These are phyloP conservation scores for Machimus atricapillus DNA, from an alignment of 2,888 invertebrate species.

Conservation along the genomic window DNA sequence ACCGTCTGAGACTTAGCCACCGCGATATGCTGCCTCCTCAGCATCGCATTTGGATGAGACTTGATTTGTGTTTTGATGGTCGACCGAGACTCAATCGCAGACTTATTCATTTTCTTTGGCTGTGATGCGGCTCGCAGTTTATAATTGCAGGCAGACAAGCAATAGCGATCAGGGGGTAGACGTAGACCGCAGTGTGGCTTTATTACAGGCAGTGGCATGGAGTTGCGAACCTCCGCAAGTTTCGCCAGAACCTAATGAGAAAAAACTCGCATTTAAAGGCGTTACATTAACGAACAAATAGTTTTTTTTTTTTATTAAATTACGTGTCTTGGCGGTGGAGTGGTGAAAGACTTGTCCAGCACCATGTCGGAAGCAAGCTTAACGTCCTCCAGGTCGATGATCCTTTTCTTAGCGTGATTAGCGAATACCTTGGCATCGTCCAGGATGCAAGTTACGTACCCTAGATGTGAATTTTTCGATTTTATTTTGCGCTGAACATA, in stretches of 20 bases:
- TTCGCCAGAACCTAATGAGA: slow-evolving; percentile 73
- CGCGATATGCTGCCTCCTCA: slow-evolving; percentile 55
- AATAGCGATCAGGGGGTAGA: slow-evolving; percentile 94
- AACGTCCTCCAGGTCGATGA: slow-evolving; percentile 91
- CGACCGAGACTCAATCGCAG: slow-evolving; percentile 64
- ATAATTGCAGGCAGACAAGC: slow-evolving; percentile 83
- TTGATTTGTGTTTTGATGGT: slow-evolving; percentile 59
- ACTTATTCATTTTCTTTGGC: slow-evolving; percentile 60
- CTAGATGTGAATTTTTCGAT: slow-evolving; percentile 58
- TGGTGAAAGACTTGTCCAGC: slow-evolving; percentile 87
- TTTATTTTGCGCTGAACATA: neutral
- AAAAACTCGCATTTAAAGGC: neutral
- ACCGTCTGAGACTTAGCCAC: slow-evolving; percentile 72
- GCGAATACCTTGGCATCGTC: slow-evolving; percentile 91
- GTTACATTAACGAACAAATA: too few species aligned
- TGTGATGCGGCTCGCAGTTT: slow-evolving; percentile 66
- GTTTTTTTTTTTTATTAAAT: slow-evolving; percentile 46
- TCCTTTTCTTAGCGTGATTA: slow-evolving; percentile 90
- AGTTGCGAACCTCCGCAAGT: slow-evolving; percentile 87
- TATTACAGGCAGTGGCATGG: slow-evolving; percentile 86
- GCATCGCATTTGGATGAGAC: slow-evolving; percentile 55
- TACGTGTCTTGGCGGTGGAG: slow-evolving; percentile 89
- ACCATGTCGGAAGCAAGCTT: slow-evolving; percentile 89
- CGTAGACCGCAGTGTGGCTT: slow-evolving; percentile 92
- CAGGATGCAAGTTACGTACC: slow-evolving; percentile 86